Evolutionary conservation across 1,140 invertebrate species (phyloP).

Genomic region (Drosophila mauritiana): DNA sequence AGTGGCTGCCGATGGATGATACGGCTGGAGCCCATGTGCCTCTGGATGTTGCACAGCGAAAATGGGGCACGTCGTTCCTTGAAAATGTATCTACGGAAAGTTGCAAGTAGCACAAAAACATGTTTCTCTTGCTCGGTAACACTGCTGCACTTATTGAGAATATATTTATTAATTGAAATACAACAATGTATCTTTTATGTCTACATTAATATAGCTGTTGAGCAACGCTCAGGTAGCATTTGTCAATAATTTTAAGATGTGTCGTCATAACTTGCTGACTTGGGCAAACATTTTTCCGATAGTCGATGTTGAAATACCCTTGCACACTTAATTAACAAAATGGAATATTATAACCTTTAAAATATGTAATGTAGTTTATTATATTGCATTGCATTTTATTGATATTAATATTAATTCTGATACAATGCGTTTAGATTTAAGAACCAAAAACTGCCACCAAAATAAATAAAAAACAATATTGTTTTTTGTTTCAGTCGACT

Average conservation of each 20-base stretch:
- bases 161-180: not conserved
- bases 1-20: conserved; percentile 20
- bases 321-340: not conserved
- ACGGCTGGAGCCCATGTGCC: conserved; percentile 4
- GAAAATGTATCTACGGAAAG: not conserved
- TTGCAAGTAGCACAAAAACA: not conserved
- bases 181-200: not conserved
- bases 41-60: conserved; percentile 16
- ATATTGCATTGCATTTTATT: too few species aligned
- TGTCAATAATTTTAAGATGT: conserved; percentile 4
- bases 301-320: not conserved
- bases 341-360: too few species aligned
- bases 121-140: too few species aligned
- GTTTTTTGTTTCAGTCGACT: too few species aligned
- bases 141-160: not conserved
- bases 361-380: too few species aligned
- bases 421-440: not conserved
- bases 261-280: conserved; percentile 1
- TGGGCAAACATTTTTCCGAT: not conserved
- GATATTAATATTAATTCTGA: not conserved
- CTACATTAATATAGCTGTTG: not conserved
- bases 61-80: not conserved
- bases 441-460: too few species aligned
- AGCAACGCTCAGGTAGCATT: not conserved
- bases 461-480: too few species aligned